Base-by-base conservation (phyloP, 1,140 invertebrate genomes). In the Monomorium pharaonis region DNA sequence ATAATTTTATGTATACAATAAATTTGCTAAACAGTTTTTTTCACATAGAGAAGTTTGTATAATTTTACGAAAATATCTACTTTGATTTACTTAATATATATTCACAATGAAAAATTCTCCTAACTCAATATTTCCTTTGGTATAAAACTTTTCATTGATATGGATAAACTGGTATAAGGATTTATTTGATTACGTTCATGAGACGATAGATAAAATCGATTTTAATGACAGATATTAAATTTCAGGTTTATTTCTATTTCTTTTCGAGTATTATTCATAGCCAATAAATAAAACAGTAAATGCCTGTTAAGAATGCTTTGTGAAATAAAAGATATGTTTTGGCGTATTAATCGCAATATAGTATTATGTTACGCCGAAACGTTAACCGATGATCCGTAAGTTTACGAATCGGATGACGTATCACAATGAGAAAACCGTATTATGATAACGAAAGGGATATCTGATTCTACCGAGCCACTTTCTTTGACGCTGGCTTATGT, bases 401-500 rank as follows among this genome's bases (percentile, higher is more conserved):
- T 44, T 72, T 70, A 81, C 27, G 51, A 72, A 72, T 58, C 24
- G 33, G 37, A 58, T 81, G 37, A 70, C 9, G n/a, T 63, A 65
- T 54, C 58, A 49, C 42, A 5, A 24, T 3, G 7, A n/a, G 24
- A 7, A 63, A 44, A 30, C 44, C 65, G 54, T 58, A 81, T 81
- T 72, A 44, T 58, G 37, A 83, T 72, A 83, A 49, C 27, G 30
- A 30, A 44, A 56, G 7, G 27, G 16, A 37, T 21, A 51, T 88
- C 81, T 14, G 60, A 56, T 54, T 33, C 78, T 44, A 10, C 18
- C 18, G 56, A 51, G 58, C n/a, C 56, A 65, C 67, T 72, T 67
- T 78, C 77, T 87, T 42, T 51, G 12, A 56, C 21, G 47, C 37
- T 14, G 21, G 47, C 67, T 84, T 47, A 69, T 72, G 49, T 87